Evolutionary conservation across 2,113 vertebrate species (phyloP).

Genomic region (Prunella fulvescens): DNA sequence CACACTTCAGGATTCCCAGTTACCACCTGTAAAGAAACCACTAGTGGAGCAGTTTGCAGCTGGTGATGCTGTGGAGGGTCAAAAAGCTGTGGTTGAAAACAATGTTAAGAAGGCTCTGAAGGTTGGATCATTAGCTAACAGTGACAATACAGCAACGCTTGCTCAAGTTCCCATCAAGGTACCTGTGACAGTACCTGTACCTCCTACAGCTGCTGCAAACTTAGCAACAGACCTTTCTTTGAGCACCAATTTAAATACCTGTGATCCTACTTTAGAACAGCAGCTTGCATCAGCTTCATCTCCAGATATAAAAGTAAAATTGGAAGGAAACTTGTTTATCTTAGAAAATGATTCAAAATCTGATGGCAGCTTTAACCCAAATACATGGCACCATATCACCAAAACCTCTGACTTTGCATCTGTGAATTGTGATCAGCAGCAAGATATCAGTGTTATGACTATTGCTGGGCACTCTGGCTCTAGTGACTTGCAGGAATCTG

Average conservation of each 20-base stretch:
- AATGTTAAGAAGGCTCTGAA: slow-evolving; percentile 68
- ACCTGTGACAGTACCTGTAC: slow-evolving; percentile 70
- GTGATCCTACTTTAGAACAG: slow-evolving; percentile 74
- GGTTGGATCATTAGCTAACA: slow-evolving; percentile 64
- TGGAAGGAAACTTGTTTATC: slow-evolving; percentile 79
- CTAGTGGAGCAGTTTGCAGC: slow-evolving; percentile 79
- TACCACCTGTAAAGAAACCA: slow-evolving; percentile 87
- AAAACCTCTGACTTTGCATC: slow-evolving; percentile 74
- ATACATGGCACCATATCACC: slow-evolving; percentile 77
- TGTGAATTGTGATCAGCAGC: slow-evolving; percentile 67
- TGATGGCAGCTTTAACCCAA: slow-evolving; percentile 77
- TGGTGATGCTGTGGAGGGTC: slow-evolving; percentile 45
- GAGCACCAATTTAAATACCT: slow-evolving; percentile 62
- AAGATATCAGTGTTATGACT: slow-evolving; percentile 67
- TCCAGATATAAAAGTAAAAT: slow-evolving; percentile 80
- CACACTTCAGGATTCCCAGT: slow-evolving; percentile 81
- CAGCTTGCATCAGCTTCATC: slow-evolving; percentile 73
- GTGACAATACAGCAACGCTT: slow-evolving; percentile 77
- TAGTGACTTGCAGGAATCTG: slow-evolving; percentile 79
- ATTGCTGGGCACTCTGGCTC: slow-evolving; percentile 71
- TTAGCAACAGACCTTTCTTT: slow-evolving; percentile 65
- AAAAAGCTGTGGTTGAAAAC: slow-evolving; percentile 44
- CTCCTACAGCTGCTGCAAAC: slow-evolving; percentile 59
- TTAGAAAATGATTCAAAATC: slow-evolving; percentile 76
- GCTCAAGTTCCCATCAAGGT: slow-evolving; percentile 69